Evolutionary conservation across 92 coral and sea anemone species (phyloP), one percentile per base, ranked within the genome.

Genomic region (Metridium senile): DNA sequence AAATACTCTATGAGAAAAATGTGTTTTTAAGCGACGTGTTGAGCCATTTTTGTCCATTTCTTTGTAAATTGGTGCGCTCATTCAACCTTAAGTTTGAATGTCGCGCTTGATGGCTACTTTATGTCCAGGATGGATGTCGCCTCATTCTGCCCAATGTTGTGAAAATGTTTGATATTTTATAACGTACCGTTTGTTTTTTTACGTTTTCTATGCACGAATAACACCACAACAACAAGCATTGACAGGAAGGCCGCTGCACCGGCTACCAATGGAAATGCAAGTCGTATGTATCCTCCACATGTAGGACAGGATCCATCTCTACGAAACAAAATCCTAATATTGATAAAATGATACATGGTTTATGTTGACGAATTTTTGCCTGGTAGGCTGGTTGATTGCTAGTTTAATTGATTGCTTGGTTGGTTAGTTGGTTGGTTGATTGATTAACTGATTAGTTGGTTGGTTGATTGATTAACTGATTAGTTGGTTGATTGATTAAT

Each of bases 181-280:
- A 39, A 70, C 62, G 1, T 47, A 70, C 74, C 61, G 23, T 26
- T 70, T 9, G 20, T 26, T 22, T 46, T 46, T 19, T n/a, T 26
- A 26, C 16, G 30, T 26, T 20, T 74, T 22, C 69, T 58, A 31
- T 74, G 28, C n/a, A 82, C 23, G 7, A 25, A 0, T 17, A 70
- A 8, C 30, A 59, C 65, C 2, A 59, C 26, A 59, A 82, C 87
- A 7, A 74, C 43, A 16, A 85, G 2, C 11, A 85, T 39, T 20
- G 85, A 66, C 4, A 80, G 31, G n/a, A 74, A 30, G 0, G 89
- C 89, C 23, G 89, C 80, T 20, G 72, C 26, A 21, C 89, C 85
- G 9, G 85, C 63, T 29, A 71, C 77, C 26, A 85, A 33, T 27
- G 89, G 71, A 70, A 73, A 85, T 3, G 79, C 89, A 9, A 56